A percentile compares a stretch with the other conserved stretches of the same genome.
Evolutionary conservation across 2,113 vertebrate species (phyloP).

Genomic region (Calyptomena viridis): DNA sequence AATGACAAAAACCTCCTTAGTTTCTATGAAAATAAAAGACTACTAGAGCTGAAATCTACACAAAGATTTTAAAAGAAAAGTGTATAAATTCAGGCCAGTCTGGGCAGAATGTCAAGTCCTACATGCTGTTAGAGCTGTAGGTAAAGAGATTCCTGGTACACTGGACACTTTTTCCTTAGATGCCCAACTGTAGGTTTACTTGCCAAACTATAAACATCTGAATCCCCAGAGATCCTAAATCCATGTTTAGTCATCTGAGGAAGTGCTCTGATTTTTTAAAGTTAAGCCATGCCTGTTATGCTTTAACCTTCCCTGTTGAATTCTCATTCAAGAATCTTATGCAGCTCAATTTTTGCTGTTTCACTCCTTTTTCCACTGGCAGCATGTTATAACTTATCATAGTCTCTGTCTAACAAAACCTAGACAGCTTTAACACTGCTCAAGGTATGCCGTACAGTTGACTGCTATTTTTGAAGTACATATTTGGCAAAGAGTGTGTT

Average conservation of each 20-base stretch:
- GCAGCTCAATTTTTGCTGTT: not conserved
- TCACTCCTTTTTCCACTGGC: not conserved
- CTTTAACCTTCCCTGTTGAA: not conserved
- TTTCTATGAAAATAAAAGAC: not conserved
- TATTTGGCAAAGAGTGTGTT: conserved; percentile 21
- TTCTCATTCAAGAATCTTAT: conserved; percentile 11
- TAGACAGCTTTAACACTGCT: not conserved
- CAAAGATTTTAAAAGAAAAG: not conserved
- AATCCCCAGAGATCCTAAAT: not conserved
- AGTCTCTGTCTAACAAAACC: not conserved
- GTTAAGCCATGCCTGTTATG: not conserved
- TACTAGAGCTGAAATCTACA: not conserved
- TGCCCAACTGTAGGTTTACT: not conserved
- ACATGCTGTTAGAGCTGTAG: not conserved
- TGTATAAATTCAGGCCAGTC: not conserved
- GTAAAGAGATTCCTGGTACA: not conserved
- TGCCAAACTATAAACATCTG: not conserved
- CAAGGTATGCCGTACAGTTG: conserved; percentile 12
- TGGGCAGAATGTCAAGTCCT: not conserved
- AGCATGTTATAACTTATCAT: not conserved
- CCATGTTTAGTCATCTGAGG: not conserved
- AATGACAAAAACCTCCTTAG: not conserved
- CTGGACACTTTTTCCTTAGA: not conserved
- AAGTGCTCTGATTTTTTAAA: not conserved
- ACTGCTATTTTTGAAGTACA: conserved; percentile 29